Evolutionary conservation across 53 echinoderm and acorn worm species (phyloP).

Genomic region (Henricia sp.): DNA sequence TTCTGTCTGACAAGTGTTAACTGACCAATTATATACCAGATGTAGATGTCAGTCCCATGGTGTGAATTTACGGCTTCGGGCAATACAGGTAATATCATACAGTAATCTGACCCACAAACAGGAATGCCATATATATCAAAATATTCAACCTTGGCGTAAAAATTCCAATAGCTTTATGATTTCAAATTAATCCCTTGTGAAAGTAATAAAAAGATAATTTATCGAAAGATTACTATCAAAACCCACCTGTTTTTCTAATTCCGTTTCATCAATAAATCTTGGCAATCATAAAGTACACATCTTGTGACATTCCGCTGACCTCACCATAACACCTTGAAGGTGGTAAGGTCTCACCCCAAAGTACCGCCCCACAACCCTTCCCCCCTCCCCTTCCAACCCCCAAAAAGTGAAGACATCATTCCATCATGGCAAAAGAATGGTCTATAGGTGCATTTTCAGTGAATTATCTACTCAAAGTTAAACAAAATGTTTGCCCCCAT

Average conservation of each 20-base stretch:
- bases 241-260: slow-evolving; percentile 33
- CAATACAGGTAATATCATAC: not conserved
- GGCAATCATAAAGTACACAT: not conserved
- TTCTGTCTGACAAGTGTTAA: slow-evolving; percentile 29
- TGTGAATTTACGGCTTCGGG: slow-evolving; percentile 17
- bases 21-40: slow-evolving; percentile 57
- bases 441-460: no score
- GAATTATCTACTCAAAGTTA: no score
- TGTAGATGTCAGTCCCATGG: slow-evolving; percentile 39
- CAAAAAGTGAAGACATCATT: no score
- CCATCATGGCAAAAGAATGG: no score
- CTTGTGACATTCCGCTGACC: not conserved
- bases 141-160: not conserved
- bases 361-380: no score
- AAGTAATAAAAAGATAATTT: slow-evolving; percentile 41
- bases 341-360: no score
- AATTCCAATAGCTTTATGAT: not conserved
- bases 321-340: no score
- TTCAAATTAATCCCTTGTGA: slow-evolving; percentile 1
- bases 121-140: slow-evolving; percentile 13
- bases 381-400: no score
- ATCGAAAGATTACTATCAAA: slow-evolving; percentile 28
- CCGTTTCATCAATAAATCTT: not conserved
- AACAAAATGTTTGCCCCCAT: no score
- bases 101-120: slow-evolving; percentile 17